Conservation (phyloP, 2,888 invertebrate genomes). For the Blera fallax region DNA sequence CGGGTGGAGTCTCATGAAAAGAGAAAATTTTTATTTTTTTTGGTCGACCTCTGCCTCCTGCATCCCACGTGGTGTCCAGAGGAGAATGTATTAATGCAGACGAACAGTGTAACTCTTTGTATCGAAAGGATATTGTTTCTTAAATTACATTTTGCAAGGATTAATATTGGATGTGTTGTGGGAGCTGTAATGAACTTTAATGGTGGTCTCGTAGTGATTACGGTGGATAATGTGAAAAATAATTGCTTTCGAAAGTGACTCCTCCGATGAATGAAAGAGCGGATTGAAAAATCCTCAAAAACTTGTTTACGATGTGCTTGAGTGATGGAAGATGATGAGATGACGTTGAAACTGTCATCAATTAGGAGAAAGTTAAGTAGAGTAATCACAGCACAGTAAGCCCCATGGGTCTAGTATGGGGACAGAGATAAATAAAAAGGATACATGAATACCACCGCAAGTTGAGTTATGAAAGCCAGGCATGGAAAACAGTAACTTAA, state of each 20-base stretch:
- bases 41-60: neutral
- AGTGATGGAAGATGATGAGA: neutral
- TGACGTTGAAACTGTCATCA: neutral
- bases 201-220: conserved; percentile 64
- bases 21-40: neutral
- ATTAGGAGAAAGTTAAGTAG: no score
- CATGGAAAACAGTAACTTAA: no score
- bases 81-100: conserved; percentile 17
- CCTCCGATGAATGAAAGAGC: neutral
- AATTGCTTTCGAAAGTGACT: conserved; percentile 58
- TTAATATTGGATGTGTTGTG: conserved; percentile 57
- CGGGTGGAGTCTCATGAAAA: conserved; percentile 13
- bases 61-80: no score
- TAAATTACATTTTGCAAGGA: conserved; percentile 71
- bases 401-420: no score
- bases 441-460: no score
- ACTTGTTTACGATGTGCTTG: conserved; percentile 8
- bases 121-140: conserved; percentile 67
- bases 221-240: conserved; percentile 60
- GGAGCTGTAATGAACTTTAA: conserved; percentile 62
- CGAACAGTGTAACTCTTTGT: conserved; percentile 39
- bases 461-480: no score
- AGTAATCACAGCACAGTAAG: no score
- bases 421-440: neutral
- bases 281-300: neutral